Conservation (phyloP, 2,797 vertebrate genomes). For the Melanotaenia pygmaea region DNA sequence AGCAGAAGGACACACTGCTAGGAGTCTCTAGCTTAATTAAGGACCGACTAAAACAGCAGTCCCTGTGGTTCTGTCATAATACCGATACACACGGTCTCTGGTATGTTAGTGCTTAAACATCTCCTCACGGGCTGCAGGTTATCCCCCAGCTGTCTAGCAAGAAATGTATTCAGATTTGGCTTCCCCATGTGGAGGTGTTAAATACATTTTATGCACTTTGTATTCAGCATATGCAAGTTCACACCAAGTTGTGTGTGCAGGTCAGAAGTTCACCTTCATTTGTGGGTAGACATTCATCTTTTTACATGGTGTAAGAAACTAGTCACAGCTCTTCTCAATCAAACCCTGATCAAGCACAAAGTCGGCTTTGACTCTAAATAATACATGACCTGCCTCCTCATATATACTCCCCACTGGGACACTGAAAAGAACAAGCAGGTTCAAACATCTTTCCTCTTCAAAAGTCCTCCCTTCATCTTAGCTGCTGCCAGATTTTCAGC, state of each 20-base stretch:
- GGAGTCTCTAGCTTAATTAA: slow-evolving; percentile 91
- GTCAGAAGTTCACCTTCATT: slow-evolving; percentile 62
- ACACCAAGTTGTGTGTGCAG: slow-evolving; percentile 26
- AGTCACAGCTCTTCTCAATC: slow-evolving; percentile 72
- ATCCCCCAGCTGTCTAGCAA: slow-evolving; percentile 41
- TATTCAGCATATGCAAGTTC: slow-evolving; percentile 26
- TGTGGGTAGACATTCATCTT: slow-evolving; percentile 42
- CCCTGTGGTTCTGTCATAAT: slow-evolving; percentile 83
- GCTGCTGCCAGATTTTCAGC: slow-evolving; percentile 54
- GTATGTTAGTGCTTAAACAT: slow-evolving; percentile 55
- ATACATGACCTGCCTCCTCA: slow-evolving; percentile 77
- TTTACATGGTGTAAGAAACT: slow-evolving; percentile 9
- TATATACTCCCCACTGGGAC: slow-evolving; percentile 67
- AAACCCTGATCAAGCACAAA: slow-evolving; percentile 79
- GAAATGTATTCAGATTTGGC: slow-evolving; percentile 28
- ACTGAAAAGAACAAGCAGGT: slow-evolving; percentile 61
- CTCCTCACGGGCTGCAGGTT: slow-evolving; percentile 43
- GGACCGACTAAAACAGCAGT: slow-evolving; percentile 87
- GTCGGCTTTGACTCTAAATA: slow-evolving; percentile 76
- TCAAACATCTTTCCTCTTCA: slow-evolving; percentile 73
- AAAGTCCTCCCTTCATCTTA: slow-evolving; percentile 65
- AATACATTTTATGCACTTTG: slow-evolving; percentile 21
- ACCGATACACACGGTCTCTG: slow-evolving; percentile 58
- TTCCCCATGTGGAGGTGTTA: neutral
- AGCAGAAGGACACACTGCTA: slow-evolving; percentile 74